Percentiles rank a stretch among this genome's conserved stretches.
Conservation (phyloP, 2,797 vertebrate species). For the Neopelma chrysocephalum region DNA sequence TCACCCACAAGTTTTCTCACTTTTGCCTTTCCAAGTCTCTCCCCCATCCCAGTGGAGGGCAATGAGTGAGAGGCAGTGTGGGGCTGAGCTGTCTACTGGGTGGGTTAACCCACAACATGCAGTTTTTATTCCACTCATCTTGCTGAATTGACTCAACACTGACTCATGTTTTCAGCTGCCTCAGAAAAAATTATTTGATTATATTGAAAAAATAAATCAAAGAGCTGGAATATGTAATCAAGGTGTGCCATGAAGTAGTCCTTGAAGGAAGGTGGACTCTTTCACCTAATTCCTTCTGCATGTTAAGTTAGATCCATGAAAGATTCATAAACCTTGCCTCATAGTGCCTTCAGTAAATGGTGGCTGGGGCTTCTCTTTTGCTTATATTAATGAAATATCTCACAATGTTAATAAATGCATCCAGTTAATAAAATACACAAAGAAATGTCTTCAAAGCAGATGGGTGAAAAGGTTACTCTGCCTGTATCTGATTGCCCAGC, state of each 20-base stretch:
- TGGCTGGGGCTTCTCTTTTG: background rate
- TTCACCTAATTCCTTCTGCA: background rate
- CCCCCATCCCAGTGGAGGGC: background rate
- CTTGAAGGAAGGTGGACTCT: background rate
- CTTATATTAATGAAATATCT: background rate
- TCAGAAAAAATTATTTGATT: background rate
- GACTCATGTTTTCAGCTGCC: background rate
- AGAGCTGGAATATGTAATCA: background rate
- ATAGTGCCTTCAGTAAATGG: background rate
- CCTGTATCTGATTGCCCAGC: background rate
- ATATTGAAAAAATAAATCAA: background rate
- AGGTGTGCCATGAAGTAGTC: background rate
- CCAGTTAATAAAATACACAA: background rate
- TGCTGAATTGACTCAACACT: background rate
- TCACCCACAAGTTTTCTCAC: background rate
- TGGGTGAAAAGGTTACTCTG: background rate
- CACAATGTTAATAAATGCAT: background rate
- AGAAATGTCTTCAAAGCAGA: background rate
- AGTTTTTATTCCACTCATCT: background rate
- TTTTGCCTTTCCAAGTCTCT: background rate
- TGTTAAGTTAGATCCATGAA: background rate
- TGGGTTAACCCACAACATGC: background rate
- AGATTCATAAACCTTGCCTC: background rate
- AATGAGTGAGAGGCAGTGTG: background rate
- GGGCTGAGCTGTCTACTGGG: background rate